Evolutionary conservation across 2,888 invertebrate genomes (phyloP).

Genomic region (Sipha maydis): DNA sequence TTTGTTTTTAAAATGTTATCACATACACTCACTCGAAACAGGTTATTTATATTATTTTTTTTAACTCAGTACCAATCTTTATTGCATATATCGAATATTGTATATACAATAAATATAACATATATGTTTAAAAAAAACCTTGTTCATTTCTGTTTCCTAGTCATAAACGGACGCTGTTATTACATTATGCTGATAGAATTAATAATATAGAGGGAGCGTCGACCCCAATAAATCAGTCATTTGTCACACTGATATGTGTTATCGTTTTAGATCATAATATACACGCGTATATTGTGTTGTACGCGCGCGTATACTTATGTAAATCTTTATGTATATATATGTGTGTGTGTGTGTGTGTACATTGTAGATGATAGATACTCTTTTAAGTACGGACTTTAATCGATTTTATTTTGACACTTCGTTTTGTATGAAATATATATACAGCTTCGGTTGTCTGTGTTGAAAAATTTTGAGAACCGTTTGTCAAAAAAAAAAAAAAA

Average conservation of each 20-base stretch:
- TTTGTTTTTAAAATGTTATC: neutral
- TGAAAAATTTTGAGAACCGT: neutral
- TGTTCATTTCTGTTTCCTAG: slow-evolving; percentile 19
- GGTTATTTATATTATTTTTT: neutral
- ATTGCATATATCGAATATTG: neutral
- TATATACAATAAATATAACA: neutral
- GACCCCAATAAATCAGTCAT: slow-evolving; percentile 58
- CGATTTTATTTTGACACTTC: neutral
- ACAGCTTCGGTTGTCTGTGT: neutral
- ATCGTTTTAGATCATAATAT: neutral
- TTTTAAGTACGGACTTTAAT: neutral
- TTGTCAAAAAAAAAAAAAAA: neutral
- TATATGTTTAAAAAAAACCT: neutral
- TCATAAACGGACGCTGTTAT: slow-evolving; percentile 48
- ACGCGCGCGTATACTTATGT: neutral
- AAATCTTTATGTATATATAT: no score
- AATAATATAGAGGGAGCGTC: slow-evolving; percentile 18
- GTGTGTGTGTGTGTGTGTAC: neutral
- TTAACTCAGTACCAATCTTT: neutral
- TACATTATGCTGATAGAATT: slow-evolving; percentile 15
- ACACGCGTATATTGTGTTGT: no score
- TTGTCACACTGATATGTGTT: slow-evolving; percentile 43
- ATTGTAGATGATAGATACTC: neutral
- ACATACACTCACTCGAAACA: neutral
- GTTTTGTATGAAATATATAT: neutral